Evolutionary conservation across 1,140 invertebrate species (phyloP), one percentile per base, ranked within the genome.

Genomic region (Asbolus verrucosus): DNA sequence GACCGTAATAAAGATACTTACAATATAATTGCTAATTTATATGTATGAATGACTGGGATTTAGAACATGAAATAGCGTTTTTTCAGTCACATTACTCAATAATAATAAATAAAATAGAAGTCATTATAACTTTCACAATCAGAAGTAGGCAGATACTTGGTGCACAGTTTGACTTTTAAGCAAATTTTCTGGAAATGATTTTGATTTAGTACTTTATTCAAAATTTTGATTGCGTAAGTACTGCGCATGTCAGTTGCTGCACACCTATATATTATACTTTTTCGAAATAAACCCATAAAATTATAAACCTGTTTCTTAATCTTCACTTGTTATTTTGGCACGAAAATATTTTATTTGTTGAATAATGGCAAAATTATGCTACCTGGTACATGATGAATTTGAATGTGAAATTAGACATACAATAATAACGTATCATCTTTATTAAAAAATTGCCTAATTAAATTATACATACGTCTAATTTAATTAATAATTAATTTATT

Each of bases 101-200:
- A 54, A 54, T 54, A 54, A 54, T 54, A 54, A 54, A 54, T 54
- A 54, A 21, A 27, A 54, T n/a, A n/a, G n/a, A 54, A 27, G 46
- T 30, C 46, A 27, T 54, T 54, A 27, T 27, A 54, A 54, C 46
- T 54, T 54, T 54, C 46, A 54, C 46, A 54, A 54, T 54, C 21
- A 27, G 19, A 27, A 11, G 21, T 54, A 46, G 46, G 46, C 21
- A 24, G 46, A 8, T 27, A 54, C 46, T 54, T 54, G 19, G 46
- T 21, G 13, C n/a, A 54, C 21, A 21, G 21, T 54, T 13, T 27
- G n/a, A 54, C 46, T 54, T 54, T 27, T 54, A 27, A 54, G 24
- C 11, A 36, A 11, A 36, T n/a, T n/a, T n/a, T n/a, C n/a, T n/a
- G n/a, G n/a, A n/a, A n/a, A n/a, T 6, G 5, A 43, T 15, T 54